Evolutionary conservation across 2,113 vertebrate species (phyloP).

Genomic region (Aptenodytes forsteri): DNA sequence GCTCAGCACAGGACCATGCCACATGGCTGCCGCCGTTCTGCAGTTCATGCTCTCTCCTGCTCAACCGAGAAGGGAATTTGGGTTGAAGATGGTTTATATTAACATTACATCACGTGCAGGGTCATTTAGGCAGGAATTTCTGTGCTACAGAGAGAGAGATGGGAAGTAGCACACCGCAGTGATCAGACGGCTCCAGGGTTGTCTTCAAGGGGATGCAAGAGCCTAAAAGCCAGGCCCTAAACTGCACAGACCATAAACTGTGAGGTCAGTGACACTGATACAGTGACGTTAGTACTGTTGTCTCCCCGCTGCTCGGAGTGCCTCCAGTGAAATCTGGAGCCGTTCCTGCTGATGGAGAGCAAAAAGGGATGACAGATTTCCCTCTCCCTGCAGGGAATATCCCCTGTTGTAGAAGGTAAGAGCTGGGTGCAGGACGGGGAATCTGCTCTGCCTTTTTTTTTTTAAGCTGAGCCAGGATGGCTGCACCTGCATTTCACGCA

Average conservation of each 20-base stretch:
- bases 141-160: neutral
- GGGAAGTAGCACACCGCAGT: neutral
- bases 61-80: neutral
- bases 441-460: neutral
- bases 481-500: neutral
- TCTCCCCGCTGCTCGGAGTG: neutral
- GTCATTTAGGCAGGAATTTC: neutral
- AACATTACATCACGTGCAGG: neutral
- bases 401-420: fast-evolving
- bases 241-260: neutral
- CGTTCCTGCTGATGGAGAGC: neutral
- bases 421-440: neutral
- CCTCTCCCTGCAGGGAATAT: neutral
- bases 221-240: neutral
- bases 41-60: neutral
- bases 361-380: neutral
- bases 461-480: neutral
- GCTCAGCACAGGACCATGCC: neutral
- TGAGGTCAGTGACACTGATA: neutral
- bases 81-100: neutral
- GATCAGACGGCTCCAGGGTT: neutral
- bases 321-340: neutral
- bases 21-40: neutral
- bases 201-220: neutral
- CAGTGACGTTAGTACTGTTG: neutral